Percentiles rank a stretch among this genome's conserved stretches.
Evolutionary conservation across 2,113 vertebrate genomes (phyloP).

Genomic region (Rafetus swinhoei): DNA sequence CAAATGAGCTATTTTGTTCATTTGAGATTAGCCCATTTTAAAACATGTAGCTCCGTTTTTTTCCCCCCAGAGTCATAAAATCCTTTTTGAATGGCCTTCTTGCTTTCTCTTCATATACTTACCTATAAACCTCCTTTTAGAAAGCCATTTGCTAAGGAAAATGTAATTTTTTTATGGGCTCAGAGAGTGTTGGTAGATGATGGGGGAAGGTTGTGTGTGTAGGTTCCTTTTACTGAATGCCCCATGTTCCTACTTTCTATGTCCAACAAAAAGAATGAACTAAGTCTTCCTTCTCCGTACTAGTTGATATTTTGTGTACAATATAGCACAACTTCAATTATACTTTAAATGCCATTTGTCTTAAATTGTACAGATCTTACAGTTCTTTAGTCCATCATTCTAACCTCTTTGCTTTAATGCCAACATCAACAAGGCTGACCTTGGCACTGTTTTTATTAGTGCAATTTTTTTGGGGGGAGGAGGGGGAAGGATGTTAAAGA

Average conservation of each 20-base stretch:
- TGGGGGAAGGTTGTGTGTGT: fast-evolving
- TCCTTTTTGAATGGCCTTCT: not conserved
- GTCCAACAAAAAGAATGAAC: not conserved
- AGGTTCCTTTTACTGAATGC: not conserved
- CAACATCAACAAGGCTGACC: not conserved
- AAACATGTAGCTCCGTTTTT: not conserved
- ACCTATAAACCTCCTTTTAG: not conserved
- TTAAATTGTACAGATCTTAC: not conserved
- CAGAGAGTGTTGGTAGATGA: not conserved
- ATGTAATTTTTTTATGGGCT: not conserved
- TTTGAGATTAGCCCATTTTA: not conserved
- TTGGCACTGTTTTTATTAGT: conserved; percentile 4
- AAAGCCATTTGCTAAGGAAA: not conserved
- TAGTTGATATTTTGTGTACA: not conserved
- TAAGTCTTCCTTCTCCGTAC: not conserved
- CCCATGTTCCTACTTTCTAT: not conserved
- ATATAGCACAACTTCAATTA: not conserved
- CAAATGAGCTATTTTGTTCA: not conserved
- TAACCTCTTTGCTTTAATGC: not conserved
- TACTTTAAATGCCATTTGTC: not conserved
- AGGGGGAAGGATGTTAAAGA: not conserved
- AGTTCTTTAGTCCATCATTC: not conserved
- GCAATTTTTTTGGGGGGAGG: not conserved
- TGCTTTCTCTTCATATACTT: not conserved
- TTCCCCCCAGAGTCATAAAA: not conserved